phyloP scores from a whole-genome alignment of 2,113 vertebrate genomes.

The Semnopithecus entellus region DNA sequence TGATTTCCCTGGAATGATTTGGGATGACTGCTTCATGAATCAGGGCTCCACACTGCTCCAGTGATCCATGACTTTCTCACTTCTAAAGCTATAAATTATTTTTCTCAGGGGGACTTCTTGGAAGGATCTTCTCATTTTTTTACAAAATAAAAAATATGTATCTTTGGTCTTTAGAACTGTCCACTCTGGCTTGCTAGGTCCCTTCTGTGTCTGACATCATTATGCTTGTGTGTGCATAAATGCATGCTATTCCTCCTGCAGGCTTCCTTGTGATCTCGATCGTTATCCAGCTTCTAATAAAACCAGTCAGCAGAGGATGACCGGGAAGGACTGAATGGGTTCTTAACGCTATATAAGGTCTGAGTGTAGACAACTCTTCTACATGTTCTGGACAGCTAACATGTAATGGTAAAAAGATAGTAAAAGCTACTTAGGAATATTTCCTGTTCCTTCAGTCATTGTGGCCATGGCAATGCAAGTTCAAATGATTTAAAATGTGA shows the following conservation, averaged over 20 bases:
- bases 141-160: background rate
- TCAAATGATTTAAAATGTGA: background rate
- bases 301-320: background rate
- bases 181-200: background rate
- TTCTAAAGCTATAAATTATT: background rate
- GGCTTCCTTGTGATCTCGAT: background rate
- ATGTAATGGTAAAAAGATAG: too few relatives aligned
- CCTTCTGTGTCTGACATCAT: background rate
- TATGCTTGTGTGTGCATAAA: accelerated
- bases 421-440: background rate
- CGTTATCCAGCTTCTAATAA: background rate
- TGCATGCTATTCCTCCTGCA: background rate
- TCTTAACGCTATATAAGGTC: background rate
- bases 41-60: background rate
- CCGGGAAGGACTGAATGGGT: background rate
- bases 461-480: accelerated
- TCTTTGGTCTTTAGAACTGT: background rate
- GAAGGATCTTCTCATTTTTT: background rate
- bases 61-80: background rate
- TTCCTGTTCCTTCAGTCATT: accelerated
- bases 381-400: background rate
- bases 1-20: background rate
- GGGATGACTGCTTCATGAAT: background rate
- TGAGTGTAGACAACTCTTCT: background rate
- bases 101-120: background rate